phyloP scores from a whole-genome alignment of 2,113 vertebrate species.

The Entelurus aequoreus region DNA sequence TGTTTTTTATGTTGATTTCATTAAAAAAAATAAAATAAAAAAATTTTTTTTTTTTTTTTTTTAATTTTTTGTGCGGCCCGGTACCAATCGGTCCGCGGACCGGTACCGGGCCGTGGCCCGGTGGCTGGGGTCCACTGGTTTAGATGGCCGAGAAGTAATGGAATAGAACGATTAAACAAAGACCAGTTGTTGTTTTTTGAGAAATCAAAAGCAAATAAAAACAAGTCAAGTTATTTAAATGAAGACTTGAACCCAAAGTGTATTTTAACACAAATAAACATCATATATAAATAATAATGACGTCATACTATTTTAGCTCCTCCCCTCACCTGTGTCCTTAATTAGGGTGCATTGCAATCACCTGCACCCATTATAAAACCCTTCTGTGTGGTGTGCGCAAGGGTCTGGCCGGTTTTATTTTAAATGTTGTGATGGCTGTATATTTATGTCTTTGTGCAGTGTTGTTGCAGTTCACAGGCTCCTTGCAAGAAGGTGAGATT shows the following conservation, averaged over 20 bases:
- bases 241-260: neutral
- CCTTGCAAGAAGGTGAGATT: slow-evolving; percentile 50
- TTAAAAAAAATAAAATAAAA: no score
- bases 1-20: no score
- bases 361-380: slow-evolving; percentile 46
- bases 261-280: no score
- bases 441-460: slow-evolving; percentile 35
- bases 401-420: slow-evolving; percentile 14
- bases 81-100: no score
- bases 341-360: slow-evolving; percentile 42
- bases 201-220: neutral
- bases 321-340: slow-evolving; percentile 39
- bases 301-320: slow-evolving; percentile 17
- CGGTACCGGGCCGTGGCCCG: no score
- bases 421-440: slow-evolving; percentile 44
- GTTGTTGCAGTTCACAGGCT: slow-evolving; percentile 20
- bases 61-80: no score
- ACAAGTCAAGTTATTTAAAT: neutral
- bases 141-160: neutral
- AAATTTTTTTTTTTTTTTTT: no score
- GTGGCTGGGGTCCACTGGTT: no score
- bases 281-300: no score
- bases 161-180: no score
- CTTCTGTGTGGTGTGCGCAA: neutral
- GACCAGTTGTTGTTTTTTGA: neutral